These are phyloP conservation scores for Busseola fusca DNA, from an alignment of 2,888 invertebrate species.

Conservation along the genomic window DNA sequence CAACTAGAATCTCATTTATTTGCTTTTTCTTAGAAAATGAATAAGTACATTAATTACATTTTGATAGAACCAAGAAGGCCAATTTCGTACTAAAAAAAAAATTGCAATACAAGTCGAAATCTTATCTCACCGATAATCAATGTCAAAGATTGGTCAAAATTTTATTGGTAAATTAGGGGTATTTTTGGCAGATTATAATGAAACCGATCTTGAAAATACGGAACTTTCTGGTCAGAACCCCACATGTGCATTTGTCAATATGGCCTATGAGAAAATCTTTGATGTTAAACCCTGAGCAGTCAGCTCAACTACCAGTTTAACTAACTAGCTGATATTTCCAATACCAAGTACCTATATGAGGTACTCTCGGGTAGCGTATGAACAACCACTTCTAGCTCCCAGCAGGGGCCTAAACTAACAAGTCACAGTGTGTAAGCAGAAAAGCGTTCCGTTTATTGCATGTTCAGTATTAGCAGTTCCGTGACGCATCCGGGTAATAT, in stretches of 20 bases:
- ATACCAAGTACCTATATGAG: neutral
- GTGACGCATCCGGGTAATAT: conserved; percentile 64
- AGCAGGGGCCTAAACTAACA: conserved; percentile 28
- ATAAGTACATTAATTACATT: too few relatives aligned
- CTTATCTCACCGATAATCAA: neutral
- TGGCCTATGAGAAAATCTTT: neutral
- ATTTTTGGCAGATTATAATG: neutral
- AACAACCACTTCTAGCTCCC: neutral
- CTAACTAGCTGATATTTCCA: neutral
- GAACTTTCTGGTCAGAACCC: neutral
- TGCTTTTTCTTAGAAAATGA: too few relatives aligned
- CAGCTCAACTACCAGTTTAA: neutral
- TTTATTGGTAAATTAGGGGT: neutral
- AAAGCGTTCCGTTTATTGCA: conserved; percentile 48
- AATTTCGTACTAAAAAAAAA: neutral
- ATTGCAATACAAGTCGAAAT: neutral
- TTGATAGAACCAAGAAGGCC: neutral
- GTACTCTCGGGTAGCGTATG: neutral
- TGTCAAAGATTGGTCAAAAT: neutral
- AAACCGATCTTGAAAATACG: neutral
- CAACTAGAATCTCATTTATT: too few relatives aligned
- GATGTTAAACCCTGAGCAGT: neutral
- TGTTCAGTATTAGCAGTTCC: conserved; percentile 63
- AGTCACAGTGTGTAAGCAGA: conserved; percentile 46
- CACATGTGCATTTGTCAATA: neutral